Base-by-base conservation (phyloP, 2,888 invertebrate genomes). In the Lacanobia oleracea region DNA sequence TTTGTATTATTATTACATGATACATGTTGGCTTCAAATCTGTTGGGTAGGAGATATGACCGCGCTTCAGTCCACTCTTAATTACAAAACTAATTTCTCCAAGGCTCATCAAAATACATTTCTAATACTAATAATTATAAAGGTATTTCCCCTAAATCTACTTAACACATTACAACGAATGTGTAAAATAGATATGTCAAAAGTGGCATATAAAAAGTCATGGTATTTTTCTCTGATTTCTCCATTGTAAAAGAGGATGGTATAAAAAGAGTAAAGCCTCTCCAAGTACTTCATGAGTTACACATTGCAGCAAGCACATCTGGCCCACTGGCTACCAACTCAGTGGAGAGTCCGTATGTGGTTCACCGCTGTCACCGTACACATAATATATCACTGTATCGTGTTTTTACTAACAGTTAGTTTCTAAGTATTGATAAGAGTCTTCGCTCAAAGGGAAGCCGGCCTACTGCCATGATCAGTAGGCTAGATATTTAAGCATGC, bases 161-260 rank as follows among this genome's bases (percentile, higher is more conserved):
- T 68, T 75, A 77, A 27, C 33, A 75, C 81, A 78, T 78, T 81
- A 65, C 65, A 81, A 48, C 48, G 14, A 81, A 68, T 64, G 53
- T 75, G 63, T 33, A 60, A 62, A 68, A 70, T 57, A 45, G 18
- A 61, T 54, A 56, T 65, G 57, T 33, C 80, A 73, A 75, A 43
- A 43, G 2, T 67, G 68, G 23, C 77, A 45, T 67, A 50, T 14
- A 23, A 53, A 14, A 23, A 45, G 65, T 75, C 66, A 48, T 5
- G 21, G 40, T 56, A 23, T 16, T 50, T 1, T 72, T 43, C 59
- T 67, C 27, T 18, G 8, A 48, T 45, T 33, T 23, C 1, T n/a
- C n/a, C 4, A 5, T 21, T 16, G 4, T n/a, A 0, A 18, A 5
- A 66, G 16, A 63, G n/a, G 21, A 57, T 21, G 54, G 16, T 33